Conservation (phyloP, 2,888 invertebrate genomes). For the Meteorus cinctellus region DNA sequence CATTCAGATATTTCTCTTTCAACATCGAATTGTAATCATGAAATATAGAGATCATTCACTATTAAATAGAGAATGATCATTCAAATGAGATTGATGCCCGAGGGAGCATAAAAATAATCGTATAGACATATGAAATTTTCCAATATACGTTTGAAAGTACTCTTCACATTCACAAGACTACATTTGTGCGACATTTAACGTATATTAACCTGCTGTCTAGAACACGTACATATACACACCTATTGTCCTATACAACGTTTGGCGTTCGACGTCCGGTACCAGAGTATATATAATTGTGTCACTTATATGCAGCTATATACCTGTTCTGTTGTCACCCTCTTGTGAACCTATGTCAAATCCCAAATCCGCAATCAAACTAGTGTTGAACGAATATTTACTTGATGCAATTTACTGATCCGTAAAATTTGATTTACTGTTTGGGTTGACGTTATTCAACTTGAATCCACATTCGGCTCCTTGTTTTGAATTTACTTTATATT, state of each 20-base stretch:
- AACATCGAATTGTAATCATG: too few relatives aligned
- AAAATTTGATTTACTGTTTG: conserved; percentile 26
- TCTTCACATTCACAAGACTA: conserved; percentile 20
- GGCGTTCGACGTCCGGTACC: background rate
- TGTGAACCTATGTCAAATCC: background rate
- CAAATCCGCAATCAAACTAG: conserved; percentile 6
- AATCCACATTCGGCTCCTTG: background rate
- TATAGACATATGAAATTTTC: conserved; percentile 16
- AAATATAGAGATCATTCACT: background rate
- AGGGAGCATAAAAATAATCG: conserved; percentile 7
- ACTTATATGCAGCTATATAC: too few relatives aligned
- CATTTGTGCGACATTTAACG: background rate
- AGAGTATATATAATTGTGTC: background rate
- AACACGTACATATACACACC: background rate
- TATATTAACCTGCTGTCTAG: background rate
- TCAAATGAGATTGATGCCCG: background rate
- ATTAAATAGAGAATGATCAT: conserved; percentile 26
- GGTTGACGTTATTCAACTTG: background rate
- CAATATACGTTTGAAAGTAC: conserved; percentile 27
- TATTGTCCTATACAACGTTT: background rate
- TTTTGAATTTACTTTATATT: background rate
- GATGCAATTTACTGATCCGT: conserved; percentile 7
- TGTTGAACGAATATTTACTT: background rate
- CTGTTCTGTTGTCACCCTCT: background rate
- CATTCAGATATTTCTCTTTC: too few relatives aligned